Evolutionary conservation across 2,797 vertebrate genomes (phyloP).

Genomic region (Lacerta bilineata): DNA sequence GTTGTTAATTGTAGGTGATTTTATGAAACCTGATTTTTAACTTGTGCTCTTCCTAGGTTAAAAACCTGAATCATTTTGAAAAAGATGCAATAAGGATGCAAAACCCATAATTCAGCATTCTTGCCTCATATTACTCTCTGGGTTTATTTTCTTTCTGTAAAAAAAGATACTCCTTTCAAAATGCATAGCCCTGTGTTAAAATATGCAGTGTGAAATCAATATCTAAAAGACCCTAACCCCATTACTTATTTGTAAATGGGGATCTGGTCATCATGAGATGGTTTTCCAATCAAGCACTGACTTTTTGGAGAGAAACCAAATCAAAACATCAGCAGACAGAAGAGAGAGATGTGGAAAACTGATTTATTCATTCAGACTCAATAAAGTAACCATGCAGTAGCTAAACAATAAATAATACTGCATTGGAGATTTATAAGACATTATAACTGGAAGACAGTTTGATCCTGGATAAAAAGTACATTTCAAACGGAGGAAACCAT

Average conservation of each 20-base stretch:
- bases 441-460: slow-evolving; percentile 79
- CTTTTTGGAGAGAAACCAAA: slow-evolving; percentile 69
- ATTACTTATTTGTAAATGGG: slow-evolving; percentile 71
- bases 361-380: slow-evolving; percentile 79
- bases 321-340: slow-evolving; percentile 76
- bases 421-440: slow-evolving; percentile 80
- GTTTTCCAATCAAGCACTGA: slow-evolving; percentile 75
- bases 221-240: slow-evolving; percentile 69
- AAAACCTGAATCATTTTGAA: not conserved
- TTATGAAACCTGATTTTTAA: not conserved
- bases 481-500: slow-evolving; percentile 73
- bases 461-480: slow-evolving; percentile 79
- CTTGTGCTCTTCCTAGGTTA: not conserved
- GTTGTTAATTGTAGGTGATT: not conserved
- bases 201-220: slow-evolving; percentile 68
- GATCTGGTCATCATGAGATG: slow-evolving; percentile 69
- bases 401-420: slow-evolving; percentile 77
- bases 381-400: slow-evolving; percentile 82
- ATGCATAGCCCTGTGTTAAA: slow-evolving; percentile 57
- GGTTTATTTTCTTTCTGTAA: slow-evolving; percentile 42
- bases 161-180: slow-evolving; percentile 59
- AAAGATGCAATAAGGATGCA: not conserved
- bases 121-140: slow-evolving; percentile 60
- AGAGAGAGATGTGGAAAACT: slow-evolving; percentile 75
- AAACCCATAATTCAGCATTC: not conserved